Evolutionary conservation across 2,888 invertebrate species (phyloP), one percentile per base, ranked within the genome.

Genomic region (Sesia bembeciformis): DNA sequence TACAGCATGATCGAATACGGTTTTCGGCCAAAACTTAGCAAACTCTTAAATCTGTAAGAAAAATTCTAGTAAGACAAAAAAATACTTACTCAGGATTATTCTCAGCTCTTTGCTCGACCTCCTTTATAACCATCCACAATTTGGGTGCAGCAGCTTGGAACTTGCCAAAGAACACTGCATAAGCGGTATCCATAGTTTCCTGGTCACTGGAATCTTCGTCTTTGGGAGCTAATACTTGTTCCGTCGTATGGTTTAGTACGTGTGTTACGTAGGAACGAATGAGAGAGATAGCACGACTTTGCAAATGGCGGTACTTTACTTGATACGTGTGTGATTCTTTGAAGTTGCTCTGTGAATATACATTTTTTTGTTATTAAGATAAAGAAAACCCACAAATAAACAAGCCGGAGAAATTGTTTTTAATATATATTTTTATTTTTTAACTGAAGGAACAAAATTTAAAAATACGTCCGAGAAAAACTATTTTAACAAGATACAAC

Each of bases 131-230:
- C 57, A 93, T 91, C 67, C 93, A 95, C 1, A 98, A 91, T 74
- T 96, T 95, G 0, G 95, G 93, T 0, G 98, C 94, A n/a, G 96
- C 95, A 0, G 96, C 95, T 76, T 98, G 96, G 77, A 98, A 99
- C 83, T 97, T 97, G 0, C 98, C 98, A 73, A 98, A 99, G 72
- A 97, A 98, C 42, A 92, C 93, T 52, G 94, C 97, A 87, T 93
- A 95, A 40, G 94, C 93, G 0, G 94, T 92, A 65, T 95, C 94
- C 7, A 91, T 88, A 39, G 80, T 74, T 23, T 80, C 81, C 54
- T 76, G 74, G 4, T 81, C 81, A 0, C 62, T 67, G 1, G 65
- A 62, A 0, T 74, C 74, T 4, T 79, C 78, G 1, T 81, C 79
- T 40, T 68, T 68, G 0, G 83, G 90, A 56, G 85, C 90, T 5